Conservation (phyloP, 2,888 invertebrate genomes). For the Leptinotarsa juncta region DNA sequence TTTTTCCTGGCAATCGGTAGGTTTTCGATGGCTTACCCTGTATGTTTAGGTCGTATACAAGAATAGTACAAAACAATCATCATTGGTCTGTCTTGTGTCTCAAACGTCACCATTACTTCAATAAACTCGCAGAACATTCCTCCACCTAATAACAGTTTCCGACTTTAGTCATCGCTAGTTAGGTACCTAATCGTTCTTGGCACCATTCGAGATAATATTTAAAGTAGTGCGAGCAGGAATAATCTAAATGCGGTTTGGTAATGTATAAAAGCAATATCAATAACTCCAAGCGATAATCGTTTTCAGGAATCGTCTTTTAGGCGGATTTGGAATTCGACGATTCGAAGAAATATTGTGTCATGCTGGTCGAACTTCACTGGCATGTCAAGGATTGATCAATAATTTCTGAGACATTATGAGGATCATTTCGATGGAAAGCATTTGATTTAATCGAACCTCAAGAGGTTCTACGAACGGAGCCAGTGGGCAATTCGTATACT, state of each 20-base stretch:
- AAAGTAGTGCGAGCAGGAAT: conserved; percentile 10
- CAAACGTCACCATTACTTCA: conserved; percentile 20
- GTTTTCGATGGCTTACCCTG: too few relatives aligned
- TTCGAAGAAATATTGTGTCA: conserved; percentile 10
- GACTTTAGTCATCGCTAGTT: conserved; percentile 23
- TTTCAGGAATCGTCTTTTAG: conserved; percentile 34
- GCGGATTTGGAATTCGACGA: not conserved
- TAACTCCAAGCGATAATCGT: conserved; percentile 44
- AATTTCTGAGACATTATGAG: not conserved
- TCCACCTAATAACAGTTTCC: conserved; percentile 41
- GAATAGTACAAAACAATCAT: too few relatives aligned
- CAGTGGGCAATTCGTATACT: too few relatives aligned
- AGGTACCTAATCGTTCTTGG: conserved; percentile 24
- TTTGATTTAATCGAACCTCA: too few relatives aligned
- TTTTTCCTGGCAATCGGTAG: too few relatives aligned
- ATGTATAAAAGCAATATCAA: conserved; percentile 44
- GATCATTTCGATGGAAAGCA: not conserved
- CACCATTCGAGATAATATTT: conserved; percentile 21
- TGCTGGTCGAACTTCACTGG: not conserved
- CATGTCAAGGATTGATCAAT: conserved; percentile 2
- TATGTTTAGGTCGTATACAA: too few relatives aligned
- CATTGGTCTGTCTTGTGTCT: too few relatives aligned
- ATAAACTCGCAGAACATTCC: conserved; percentile 41
- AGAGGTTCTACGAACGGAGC: too few relatives aligned
- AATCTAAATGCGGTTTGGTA: conserved; percentile 40